Evolutionary conservation across 2,113 vertebrate species (phyloP).

Genomic region (Haemorhous mexicanus): DNA sequence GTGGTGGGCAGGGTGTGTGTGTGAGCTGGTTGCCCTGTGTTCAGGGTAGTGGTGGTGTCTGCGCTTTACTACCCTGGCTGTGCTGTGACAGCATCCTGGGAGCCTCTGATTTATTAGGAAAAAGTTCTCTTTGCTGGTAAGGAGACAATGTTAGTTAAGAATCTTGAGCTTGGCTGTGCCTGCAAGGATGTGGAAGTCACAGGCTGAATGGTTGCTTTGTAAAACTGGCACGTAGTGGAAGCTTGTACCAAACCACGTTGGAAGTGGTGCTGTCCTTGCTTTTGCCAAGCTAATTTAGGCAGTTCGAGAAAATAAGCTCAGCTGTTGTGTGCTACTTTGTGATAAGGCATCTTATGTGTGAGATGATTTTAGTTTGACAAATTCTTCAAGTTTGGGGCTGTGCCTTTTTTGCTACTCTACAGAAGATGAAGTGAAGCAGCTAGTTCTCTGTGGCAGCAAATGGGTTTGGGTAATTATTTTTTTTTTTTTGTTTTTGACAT

Average conservation of each 20-base stretch:
- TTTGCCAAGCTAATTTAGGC: background rate
- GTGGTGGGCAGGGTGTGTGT: background rate
- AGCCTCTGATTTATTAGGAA: background rate
- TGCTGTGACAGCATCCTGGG: background rate
- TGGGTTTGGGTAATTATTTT: background rate
- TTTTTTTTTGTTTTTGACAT: background rate
- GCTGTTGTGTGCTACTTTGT: background rate
- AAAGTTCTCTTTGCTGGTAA: background rate
- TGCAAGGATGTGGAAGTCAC: background rate
- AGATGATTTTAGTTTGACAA: constrained; percentile 3
- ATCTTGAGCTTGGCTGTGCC: background rate
- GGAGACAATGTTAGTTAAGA: rapidly evolving
- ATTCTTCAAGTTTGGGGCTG: background rate
- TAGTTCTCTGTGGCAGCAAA: background rate
- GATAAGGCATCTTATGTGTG: background rate
- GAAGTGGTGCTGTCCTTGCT: background rate
- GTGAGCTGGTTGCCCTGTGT: background rate
- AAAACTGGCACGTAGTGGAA: background rate
- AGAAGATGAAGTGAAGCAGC: background rate
- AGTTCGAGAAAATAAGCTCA: constrained; percentile 16
- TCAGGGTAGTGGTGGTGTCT: background rate
- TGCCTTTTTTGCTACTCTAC: background rate
- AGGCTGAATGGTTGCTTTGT: background rate
- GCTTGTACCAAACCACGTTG: rapidly evolving
- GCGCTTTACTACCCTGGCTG: background rate